These are phyloP conservation scores for Diuraphis noxia DNA, from an alignment of 1,140 invertebrate genomes.

Conservation along the genomic window DNA sequence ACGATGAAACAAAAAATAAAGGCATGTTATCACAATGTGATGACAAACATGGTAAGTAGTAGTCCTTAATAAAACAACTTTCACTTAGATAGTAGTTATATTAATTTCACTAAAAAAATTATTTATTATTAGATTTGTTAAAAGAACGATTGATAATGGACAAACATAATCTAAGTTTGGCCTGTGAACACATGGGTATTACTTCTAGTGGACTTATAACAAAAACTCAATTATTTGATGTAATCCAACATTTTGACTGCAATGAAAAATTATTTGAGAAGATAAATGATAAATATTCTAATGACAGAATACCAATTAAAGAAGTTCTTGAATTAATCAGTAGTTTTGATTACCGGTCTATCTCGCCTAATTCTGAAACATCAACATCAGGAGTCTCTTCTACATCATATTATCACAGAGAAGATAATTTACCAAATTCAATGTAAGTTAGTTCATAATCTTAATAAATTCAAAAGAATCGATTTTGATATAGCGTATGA, in stretches of 20 bases:
- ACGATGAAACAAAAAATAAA: not conserved
- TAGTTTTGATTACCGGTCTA: constrained; percentile 6
- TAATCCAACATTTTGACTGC: constrained; percentile 33
- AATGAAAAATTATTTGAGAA: constrained; percentile 51
- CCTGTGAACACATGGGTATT: constrained; percentile 40
- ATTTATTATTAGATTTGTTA: constrained; percentile 3
- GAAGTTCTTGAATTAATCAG: constrained; percentile 41
- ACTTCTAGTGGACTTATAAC: constrained; percentile 37
- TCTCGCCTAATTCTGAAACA: constrained; percentile 48
- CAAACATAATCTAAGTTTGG: constrained; percentile 42
- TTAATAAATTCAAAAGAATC: not conserved
- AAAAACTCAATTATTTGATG: constrained; percentile 39
- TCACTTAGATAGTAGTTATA: not conserved
- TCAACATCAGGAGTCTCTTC: constrained; percentile 33
- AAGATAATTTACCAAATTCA: constrained; percentile 44
- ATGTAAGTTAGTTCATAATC: constrained; percentile 16
- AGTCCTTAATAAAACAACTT: not conserved
- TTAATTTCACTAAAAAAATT: not conserved
- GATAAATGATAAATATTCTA: constrained; percentile 39
- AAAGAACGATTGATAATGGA: constrained; percentile 35
- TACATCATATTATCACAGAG: constrained; percentile 40
- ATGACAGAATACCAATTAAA: constrained; percentile 42
- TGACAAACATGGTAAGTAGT: constrained; percentile 30
- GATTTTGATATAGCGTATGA: not conserved
- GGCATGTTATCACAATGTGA: constrained; percentile 32